These are phyloP conservation scores for Semotilus atromaculatus DNA, from an alignment of 2,797 vertebrate species.

Conservation along the genomic window DNA sequence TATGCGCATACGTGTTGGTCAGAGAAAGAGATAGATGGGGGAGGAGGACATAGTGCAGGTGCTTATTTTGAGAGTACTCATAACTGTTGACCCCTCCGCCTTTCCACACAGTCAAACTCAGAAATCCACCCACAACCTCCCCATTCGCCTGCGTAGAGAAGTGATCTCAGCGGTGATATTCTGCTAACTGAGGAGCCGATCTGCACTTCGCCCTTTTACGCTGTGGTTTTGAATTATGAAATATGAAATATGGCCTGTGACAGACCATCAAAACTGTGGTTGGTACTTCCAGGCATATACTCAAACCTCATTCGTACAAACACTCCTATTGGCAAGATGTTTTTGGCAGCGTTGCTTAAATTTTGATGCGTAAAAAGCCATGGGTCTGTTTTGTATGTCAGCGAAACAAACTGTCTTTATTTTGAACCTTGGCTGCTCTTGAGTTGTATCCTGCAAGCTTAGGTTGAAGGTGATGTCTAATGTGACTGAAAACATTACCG, in stretches of 20 bases:
- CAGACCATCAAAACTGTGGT: constrained; percentile 48
- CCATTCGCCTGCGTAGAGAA: constrained; percentile 33
- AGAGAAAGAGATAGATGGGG: neutral
- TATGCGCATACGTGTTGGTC: neutral
- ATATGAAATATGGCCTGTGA: constrained; percentile 57
- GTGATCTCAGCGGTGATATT: constrained; percentile 46
- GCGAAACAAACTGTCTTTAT: neutral
- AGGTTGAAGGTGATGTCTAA: constrained; percentile 23
- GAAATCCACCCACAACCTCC: constrained; percentile 52
- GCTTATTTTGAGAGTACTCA: constrained; percentile 51
- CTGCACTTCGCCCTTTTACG: constrained; percentile 35
- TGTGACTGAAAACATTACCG: constrained; percentile 22
- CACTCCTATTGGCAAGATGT: constrained; percentile 48
- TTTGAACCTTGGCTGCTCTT: constrained; percentile 15
- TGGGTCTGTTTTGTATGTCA: neutral
- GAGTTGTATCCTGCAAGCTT: neutral
- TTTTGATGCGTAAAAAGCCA: constrained; percentile 32
- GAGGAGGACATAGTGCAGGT: constrained; percentile 42
- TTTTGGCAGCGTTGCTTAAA: constrained; percentile 45
- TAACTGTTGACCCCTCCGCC: constrained; percentile 49
- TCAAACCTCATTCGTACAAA: constrained; percentile 50
- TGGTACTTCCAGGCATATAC: constrained; percentile 51
- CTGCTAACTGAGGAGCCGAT: constrained; percentile 40
- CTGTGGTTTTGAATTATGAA: constrained; percentile 55
- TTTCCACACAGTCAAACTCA: constrained; percentile 50